Percentiles rank a stretch among this genome's conserved stretches.
Conservation (phyloP, 2,888 invertebrate genomes). For the Drosophila nr. medialis region DNA sequence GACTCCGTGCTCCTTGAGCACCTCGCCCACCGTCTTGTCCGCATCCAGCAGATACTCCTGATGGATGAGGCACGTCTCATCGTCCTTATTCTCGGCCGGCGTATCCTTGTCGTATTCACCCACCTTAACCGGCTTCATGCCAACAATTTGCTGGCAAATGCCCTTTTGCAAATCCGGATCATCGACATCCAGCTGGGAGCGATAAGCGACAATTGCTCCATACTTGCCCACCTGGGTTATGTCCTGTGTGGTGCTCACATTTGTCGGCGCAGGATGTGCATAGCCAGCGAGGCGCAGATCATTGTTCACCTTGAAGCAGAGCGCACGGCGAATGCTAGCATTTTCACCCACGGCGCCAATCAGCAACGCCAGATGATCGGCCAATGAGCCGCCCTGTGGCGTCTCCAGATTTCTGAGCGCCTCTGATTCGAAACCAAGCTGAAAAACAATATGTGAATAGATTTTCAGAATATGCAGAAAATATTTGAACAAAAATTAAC, state of each 20-base stretch:
- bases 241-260: conserved; percentile 79
- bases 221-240: conserved; percentile 91
- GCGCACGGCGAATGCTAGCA: conserved; percentile 91
- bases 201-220: conserved; percentile 92
- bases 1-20: conserved; percentile 88
- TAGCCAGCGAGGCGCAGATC: conserved; percentile 87
- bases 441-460: neutral
- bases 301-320: conserved; percentile 89
- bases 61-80: conserved; percentile 92
- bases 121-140: conserved; percentile 92
- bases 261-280: conserved; percentile 90
- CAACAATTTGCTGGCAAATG: conserved; percentile 96
- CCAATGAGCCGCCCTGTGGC: conserved; percentile 89
- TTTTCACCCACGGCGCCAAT: conserved; percentile 97
- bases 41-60: conserved; percentile 95
- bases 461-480: neutral
- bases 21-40: conserved; percentile 89
- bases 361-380: conserved; percentile 92
- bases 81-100: conserved; percentile 88
- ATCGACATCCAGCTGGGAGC: conserved; percentile 84
- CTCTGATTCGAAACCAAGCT: conserved; percentile 87
- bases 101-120: conserved; percentile 88
- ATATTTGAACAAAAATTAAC: neutral
- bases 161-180: conserved; percentile 87
- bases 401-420: conserved; percentile 88